Conservation (phyloP, 2,113 vertebrate species). For the Lucifuga dentata region DNA sequence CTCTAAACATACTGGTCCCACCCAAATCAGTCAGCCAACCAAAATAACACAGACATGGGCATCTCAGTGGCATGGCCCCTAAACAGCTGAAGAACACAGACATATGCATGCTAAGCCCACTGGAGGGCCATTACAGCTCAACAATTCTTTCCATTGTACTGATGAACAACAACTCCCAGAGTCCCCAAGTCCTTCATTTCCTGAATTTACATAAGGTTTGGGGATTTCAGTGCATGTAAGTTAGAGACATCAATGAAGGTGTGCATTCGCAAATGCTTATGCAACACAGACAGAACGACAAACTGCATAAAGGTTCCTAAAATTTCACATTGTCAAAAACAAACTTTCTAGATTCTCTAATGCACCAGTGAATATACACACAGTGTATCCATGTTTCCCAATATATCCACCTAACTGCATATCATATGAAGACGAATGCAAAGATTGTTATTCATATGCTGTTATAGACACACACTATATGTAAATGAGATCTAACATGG, state of each 20-base stretch:
- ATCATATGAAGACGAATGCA: no score
- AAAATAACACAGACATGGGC: conserved; percentile 60
- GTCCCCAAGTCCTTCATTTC: conserved; percentile 68
- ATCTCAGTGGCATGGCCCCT: conserved; percentile 52
- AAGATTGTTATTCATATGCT: conserved; percentile 44
- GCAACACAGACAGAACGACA: conserved; percentile 44
- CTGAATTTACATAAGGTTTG: conserved; percentile 75
- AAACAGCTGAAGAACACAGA: conserved; percentile 61
- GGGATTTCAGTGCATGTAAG: conserved; percentile 58
- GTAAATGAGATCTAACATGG: conserved; percentile 81
- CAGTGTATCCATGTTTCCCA: background rate
- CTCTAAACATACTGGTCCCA: conserved; percentile 67
- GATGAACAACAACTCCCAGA: conserved; percentile 81
- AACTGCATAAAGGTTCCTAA: conserved; percentile 28
- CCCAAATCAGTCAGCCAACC: conserved; percentile 70
- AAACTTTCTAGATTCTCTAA: conserved; percentile 33
- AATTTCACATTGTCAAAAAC: background rate
- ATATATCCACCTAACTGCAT: no score
- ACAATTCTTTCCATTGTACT: conserved; percentile 53
- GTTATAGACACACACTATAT: conserved; percentile 70
- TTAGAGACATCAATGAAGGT: conserved; percentile 65
- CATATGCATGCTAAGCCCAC: conserved; percentile 71
- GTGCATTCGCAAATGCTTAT: conserved; percentile 41
- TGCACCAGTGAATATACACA: conserved; percentile 11
- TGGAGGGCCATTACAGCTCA: conserved; percentile 76